Evolutionary conservation across 2,888 invertebrate genomes (phyloP), one percentile per base, ranked within the genome.

Genomic region (Ceriagrion tenellum): DNA sequence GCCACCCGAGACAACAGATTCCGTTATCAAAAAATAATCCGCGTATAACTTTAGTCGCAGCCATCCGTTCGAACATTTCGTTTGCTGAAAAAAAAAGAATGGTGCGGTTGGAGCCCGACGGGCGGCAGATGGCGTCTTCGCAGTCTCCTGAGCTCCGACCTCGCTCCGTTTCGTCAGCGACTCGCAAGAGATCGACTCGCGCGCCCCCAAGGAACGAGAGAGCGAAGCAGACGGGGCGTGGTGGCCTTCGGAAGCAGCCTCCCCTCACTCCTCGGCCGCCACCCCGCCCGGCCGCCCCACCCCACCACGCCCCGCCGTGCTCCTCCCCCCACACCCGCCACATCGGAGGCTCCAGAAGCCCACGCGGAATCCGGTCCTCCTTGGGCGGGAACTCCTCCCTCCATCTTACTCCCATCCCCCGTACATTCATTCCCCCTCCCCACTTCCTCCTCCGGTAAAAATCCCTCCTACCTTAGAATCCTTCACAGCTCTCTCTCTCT

Each of bases 321-420:
- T 59, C 90, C 56, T 35, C 30, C 56, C 63, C 40, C 88, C 13
- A 1, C 47, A 1, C 47, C 47, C 8, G 4, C 40, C 88, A 40
- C 20, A 4, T 18, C 40, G 18, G 63, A 20, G 35, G n/a, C 18
- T 40, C 91, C 69, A 59, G 56, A 56, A 30, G 90, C 91, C 91
- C 93, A 63, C 93, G 93, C 93, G 74, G 69, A 93, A 93, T 93
- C 93, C 69, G 23, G 93, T 93, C 93, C 93, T 40, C 93, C 93
- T 93, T 93, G 93, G 93, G 63, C 47, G 35, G 35, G 59, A 18
- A 35, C 69, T n/a, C 69, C 47, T 47, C 93, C 59, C 18, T 47
- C 47, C 55, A 23, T 0, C 55, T 23, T 16, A 35, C 93, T 40
- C 93, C 91, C 63, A 47, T 47, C 23, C 63, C n/a, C 20, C 10